Base-by-base conservation (phyloP, 2,797 vertebrate species). In the Cynodonichthys magdalenae region DNA sequence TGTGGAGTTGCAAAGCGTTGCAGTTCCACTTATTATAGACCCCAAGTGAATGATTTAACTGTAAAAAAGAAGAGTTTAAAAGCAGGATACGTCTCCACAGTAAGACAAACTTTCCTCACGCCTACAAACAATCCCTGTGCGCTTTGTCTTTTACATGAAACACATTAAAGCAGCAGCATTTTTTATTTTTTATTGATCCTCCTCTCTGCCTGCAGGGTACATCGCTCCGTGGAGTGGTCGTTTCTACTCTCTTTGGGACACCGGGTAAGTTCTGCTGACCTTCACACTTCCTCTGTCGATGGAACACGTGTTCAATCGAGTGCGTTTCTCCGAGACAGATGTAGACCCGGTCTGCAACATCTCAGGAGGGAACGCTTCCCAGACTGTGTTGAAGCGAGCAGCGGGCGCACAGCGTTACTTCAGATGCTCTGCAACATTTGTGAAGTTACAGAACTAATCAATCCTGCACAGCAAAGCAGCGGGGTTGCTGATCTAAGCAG, bases 181-280 rank as follows among this genome's bases (percentile, higher is more conserved):
- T 56, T 14, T n/a, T n/a, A n/a, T n/a, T n/a, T 24, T 61, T 31
- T 57, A 80, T 75, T 61, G 65, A 81, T 74, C 27, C 8, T 77
- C 27, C 75, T 31, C 78, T 65, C 44, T 50, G 82, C 69, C 88
- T 88, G 54, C 77, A 98, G 97, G 97, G 81, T 97, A 99, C 91
- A 99, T 99, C 56, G 97, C 97, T 79, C 97, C 97, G 3, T 99
- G 97, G 97, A 99, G 97, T 87, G 97, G 97, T 46, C 96, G 97
- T 57, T 99, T 99, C 93, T 99, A 99, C 81, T 99, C 97, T 12
- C 81, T 99, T 53, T 99, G 97, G 97, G 97, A 99, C 89, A 99
- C 97, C 6, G 97, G 97, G 97, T 99, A 94, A 95, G 96, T 89
- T 75, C 71, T 28, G 42, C 84, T 76, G 76, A 81, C 82, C 81